Evolutionary conservation across 2,797 vertebrate species (phyloP).

Genomic region (Ctenopoma kingsleyae): DNA sequence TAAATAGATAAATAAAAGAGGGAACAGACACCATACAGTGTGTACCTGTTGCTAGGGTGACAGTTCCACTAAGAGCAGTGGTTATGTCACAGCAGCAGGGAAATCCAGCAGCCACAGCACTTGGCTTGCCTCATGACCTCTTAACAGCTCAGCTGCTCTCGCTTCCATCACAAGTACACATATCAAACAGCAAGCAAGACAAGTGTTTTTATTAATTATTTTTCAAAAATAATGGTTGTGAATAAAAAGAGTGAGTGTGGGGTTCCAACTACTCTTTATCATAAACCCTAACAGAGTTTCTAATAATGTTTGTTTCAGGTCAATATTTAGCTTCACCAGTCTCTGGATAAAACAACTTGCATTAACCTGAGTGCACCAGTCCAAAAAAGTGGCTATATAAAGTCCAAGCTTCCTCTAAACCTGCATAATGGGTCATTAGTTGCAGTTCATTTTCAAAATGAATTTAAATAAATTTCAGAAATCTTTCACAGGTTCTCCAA

Average conservation of each 20-base stretch:
- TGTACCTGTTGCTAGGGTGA: conserved; percentile 82
- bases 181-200: conserved; percentile 29
- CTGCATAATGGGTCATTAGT: neutral
- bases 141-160: conserved; percentile 30
- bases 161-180: conserved; percentile 45
- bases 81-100: conserved; percentile 74
- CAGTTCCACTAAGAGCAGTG: conserved; percentile 55
- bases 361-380: neutral
- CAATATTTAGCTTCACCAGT: conserved; percentile 1
- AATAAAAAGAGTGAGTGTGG: neutral
- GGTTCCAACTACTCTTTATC: neutral
- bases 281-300: conserved; percentile 39
- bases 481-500: conserved; percentile 28
- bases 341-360: neutral
- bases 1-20: conserved; percentile 76
- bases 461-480: conserved; percentile 8
- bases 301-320: conserved; percentile 4
- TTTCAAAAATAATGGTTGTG: neutral
- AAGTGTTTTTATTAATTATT: conserved; percentile 3
- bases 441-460: neutral
- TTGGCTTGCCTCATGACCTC: conserved; percentile 51
- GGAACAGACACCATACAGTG: conserved; percentile 73
- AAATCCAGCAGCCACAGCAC: conserved; percentile 57
- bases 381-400: neutral
- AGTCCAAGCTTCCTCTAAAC: neutral